These are phyloP conservation scores for Propithecus perrieri DNA, from an alignment of 2,797 vertebrate genomes.

Conservation along the genomic window DNA sequence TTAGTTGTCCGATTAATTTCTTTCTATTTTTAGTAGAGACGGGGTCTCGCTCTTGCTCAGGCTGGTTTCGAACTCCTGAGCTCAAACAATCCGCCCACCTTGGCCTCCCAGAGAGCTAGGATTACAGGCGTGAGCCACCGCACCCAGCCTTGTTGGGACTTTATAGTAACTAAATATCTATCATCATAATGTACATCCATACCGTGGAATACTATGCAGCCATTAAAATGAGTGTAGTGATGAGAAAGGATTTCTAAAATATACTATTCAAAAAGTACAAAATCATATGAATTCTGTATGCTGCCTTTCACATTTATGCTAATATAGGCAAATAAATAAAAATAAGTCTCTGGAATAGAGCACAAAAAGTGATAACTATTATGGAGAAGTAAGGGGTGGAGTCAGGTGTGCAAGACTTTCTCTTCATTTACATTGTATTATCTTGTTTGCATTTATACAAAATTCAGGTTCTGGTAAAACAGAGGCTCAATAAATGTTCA, in stretches of 20 bases:
- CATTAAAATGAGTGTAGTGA: neutral
- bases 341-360: neutral
- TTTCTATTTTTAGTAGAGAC: too few relatives aligned
- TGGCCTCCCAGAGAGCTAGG: too few relatives aligned
- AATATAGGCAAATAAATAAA: constrained; percentile 34
- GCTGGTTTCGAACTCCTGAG: too few relatives aligned
- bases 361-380: neutral
- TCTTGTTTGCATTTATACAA: neutral
- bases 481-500: neutral
- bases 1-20: too few relatives aligned
- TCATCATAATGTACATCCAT: neutral
- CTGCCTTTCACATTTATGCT: neutral
- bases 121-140: too few relatives aligned
- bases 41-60: too few relatives aligned
- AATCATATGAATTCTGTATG: neutral
- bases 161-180: neutral
- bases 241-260: constrained; percentile 5
- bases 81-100: too few relatives aligned
- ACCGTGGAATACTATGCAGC: neutral
- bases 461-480: neutral
- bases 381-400: neutral
- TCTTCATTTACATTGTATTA: neutral
- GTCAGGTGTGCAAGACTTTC: neutral
- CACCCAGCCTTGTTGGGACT: neutral
- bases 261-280: neutral